Conservation (phyloP, 2,113 vertebrate species). For the Podiceps cristatus region DNA sequence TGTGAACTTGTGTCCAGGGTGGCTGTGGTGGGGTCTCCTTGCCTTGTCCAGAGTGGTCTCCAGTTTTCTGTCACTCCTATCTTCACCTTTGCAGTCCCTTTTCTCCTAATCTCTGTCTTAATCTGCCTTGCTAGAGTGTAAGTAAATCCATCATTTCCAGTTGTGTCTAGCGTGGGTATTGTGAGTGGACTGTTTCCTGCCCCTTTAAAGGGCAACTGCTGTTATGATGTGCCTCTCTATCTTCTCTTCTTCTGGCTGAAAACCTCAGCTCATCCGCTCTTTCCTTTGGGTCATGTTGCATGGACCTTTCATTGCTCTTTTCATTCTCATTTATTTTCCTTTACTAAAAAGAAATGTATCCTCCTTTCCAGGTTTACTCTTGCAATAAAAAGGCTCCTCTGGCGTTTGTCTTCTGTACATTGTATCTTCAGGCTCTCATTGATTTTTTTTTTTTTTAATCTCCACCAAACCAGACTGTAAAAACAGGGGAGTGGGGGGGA, state of each 20-base stretch:
- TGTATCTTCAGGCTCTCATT: background rate
- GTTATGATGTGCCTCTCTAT: background rate
- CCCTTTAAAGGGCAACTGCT: background rate
- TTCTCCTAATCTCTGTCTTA: background rate
- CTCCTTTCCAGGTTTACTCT: background rate
- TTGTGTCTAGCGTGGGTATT: background rate
- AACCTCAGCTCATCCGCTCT: background rate
- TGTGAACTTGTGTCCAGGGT: background rate
- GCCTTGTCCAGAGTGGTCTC: background rate
- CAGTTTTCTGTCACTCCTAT: background rate
- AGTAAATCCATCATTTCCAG: background rate
- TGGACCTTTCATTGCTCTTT: background rate
- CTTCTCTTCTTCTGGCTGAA: background rate
- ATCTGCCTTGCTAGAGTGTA: background rate
- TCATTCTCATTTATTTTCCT: constrained; percentile 23
- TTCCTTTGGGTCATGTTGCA: background rate
- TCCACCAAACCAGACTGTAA: constrained; percentile 29
- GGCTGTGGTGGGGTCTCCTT: fast-evolving
- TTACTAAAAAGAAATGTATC: background rate
- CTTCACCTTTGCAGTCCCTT: background rate
- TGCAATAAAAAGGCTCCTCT: constrained; percentile 19
- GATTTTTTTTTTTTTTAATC: constrained; percentile 31
- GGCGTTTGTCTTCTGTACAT: background rate
- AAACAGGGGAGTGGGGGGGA: background rate
- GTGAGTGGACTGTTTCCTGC: background rate